A percentile compares a stretch with the other conserved stretches of the same genome.
phyloP scores from a whole-genome alignment of 2,888 invertebrate genomes.

The Leptarthrus brevirostris region DNA sequence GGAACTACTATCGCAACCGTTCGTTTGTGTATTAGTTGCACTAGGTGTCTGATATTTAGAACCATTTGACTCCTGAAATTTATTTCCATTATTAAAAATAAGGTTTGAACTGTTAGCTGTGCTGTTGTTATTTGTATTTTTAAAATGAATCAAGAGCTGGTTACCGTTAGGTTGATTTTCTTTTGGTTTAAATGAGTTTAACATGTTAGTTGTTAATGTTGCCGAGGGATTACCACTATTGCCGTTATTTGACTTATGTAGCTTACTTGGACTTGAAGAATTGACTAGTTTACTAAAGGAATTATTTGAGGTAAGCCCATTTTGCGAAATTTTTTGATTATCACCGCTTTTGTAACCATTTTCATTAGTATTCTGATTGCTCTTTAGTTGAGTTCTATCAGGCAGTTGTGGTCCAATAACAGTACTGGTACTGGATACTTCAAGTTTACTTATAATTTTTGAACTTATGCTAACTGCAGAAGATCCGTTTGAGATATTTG shows the following conservation, averaged over 20 bases:
- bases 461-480: slow-evolving; percentile 47
- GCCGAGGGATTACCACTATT: slow-evolving; percentile 6
- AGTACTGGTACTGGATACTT: slow-evolving; percentile 55
- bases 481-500: slow-evolving; percentile 43
- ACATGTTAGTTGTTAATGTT: slow-evolving; percentile 14
- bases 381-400: slow-evolving; percentile 50
- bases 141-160: slow-evolving; percentile 69
- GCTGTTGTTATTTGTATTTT: slow-evolving; percentile 60
- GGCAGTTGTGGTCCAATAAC: slow-evolving; percentile 59
- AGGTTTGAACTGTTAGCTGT: slow-evolving; percentile 58
- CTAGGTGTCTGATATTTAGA: slow-evolving; percentile 59
- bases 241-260: slow-evolving; percentile 59
- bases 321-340: slow-evolving; percentile 49
- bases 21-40: slow-evolving; percentile 59
- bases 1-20: slow-evolving; percentile 17
- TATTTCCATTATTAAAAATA: slow-evolving; percentile 54
- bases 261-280: slow-evolving; percentile 58
- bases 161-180: slow-evolving; percentile 63
- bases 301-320: slow-evolving; percentile 7
- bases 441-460: slow-evolving; percentile 56
- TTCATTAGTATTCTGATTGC: slow-evolving; percentile 1
- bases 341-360: slow-evolving; percentile 28
- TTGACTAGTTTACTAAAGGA: slow-evolving; percentile 64
- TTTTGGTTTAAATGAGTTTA: slow-evolving; percentile 46
- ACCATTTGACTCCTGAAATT: slow-evolving; percentile 60